phyloP scores from a whole-genome alignment of 2,113 vertebrate species.

The Myrmecophaga tridactyla region DNA sequence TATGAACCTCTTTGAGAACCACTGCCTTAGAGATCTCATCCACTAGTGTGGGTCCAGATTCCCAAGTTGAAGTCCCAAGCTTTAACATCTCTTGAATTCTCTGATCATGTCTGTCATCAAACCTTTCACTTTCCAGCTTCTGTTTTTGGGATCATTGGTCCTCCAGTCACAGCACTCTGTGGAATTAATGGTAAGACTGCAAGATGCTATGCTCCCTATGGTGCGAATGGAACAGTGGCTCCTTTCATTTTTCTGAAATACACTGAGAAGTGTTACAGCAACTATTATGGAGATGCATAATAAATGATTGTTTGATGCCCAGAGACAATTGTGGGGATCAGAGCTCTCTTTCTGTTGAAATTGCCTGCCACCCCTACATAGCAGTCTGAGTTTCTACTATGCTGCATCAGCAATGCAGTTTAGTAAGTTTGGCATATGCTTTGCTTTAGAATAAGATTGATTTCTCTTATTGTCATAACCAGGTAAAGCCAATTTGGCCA shows the following conservation, averaged over 20 bases:
- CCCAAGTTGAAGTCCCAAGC: not conserved
- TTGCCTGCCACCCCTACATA: not conserved
- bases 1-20: not conserved
- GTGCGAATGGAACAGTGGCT: not conserved
- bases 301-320: not conserved
- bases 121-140: not conserved
- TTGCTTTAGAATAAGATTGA: not conserved
- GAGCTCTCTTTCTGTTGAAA: not conserved
- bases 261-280: not conserved
- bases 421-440: not conserved
- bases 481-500: not conserved
- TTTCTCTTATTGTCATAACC: not conserved
- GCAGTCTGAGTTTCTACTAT: not conserved
- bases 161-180: not conserved
- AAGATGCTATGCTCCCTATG: not conserved
- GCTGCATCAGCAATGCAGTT: not conserved
- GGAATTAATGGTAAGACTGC: not conserved
- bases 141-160: not conserved
- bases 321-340: not conserved
- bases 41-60: not conserved
- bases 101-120: not conserved
- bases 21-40: not conserved
- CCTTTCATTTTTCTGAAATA: not conserved
- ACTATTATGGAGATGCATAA: not conserved
- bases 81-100: not conserved